A percentile compares a stretch with the other conserved stretches of the same genome.
These are phyloP conservation scores for Syngnathus typhle DNA, from an alignment of 2,113 vertebrate genomes.

Conservation along the genomic window DNA sequence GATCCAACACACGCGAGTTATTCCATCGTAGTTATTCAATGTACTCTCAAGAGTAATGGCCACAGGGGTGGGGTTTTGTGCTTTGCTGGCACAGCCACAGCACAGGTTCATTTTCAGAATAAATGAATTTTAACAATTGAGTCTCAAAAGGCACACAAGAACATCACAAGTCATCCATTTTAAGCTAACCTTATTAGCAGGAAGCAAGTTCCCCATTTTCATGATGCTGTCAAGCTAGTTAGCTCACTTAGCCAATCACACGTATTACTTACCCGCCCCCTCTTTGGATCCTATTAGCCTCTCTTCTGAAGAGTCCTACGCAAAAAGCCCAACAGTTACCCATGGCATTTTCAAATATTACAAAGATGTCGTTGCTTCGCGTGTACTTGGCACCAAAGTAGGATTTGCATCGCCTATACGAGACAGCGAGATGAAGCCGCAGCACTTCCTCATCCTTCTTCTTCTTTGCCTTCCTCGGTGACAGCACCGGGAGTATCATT, in stretches of 20 bases:
- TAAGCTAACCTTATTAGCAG: slow-evolving; percentile 10
- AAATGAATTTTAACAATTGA: background rate
- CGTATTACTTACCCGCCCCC: slow-evolving; percentile 67
- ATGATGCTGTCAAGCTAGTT: slow-evolving; percentile 25
- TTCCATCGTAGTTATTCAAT: background rate
- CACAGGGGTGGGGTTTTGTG: slow-evolving; percentile 45
- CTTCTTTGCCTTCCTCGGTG: background rate
- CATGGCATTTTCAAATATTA: slow-evolving; percentile 68
- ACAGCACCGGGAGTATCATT: background rate
- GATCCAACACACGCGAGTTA: background rate
- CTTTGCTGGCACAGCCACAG: no score
- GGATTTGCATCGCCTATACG: slow-evolving; percentile 18
- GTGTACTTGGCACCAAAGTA: background rate
- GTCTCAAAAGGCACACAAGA: background rate
- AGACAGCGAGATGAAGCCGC: background rate
- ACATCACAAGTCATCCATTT: background rate
- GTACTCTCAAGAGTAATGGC: background rate
- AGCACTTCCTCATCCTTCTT: slow-evolving; percentile 47
- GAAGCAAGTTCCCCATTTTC: background rate
- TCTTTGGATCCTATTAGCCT: slow-evolving; percentile 68
- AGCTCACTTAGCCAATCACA: slow-evolving; percentile 13
- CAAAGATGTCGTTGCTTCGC: slow-evolving; percentile 18
- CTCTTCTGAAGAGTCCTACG: slow-evolving; percentile 61
- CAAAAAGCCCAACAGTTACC: slow-evolving; percentile 73
- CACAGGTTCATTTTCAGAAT: background rate